Evolutionary conservation across 2,113 vertebrate species (phyloP).

Genomic region (Sturnira hondurensis): DNA sequence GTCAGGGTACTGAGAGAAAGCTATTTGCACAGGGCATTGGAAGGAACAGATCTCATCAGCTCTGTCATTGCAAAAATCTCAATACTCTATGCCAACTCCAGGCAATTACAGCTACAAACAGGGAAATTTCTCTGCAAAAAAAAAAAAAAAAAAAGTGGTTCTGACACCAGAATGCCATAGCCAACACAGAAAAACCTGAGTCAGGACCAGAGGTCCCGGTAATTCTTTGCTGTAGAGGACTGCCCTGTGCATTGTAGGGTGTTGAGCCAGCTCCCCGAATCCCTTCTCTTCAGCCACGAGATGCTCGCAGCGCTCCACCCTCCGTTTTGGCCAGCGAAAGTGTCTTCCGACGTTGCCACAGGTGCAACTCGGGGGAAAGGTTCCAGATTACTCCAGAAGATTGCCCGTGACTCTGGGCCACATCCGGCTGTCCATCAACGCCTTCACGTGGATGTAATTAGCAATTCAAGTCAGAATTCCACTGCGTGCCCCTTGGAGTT

Average conservation of each 20-base stretch:
- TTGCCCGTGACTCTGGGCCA: accelerated
- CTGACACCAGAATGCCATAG: not conserved
- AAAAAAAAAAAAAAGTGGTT: not conserved
- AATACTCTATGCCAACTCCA: not conserved
- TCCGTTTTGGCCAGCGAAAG: too few relatives aligned
- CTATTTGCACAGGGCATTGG: not conserved
- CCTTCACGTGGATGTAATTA: not conserved
- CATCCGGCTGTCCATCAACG: not conserved
- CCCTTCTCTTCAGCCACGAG: not conserved
- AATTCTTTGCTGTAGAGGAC: not conserved
- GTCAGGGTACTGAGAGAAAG: not conserved
- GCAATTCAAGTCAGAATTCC: not conserved
- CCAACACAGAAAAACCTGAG: not conserved
- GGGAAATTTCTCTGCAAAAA: not conserved
- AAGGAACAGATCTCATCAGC: not conserved
- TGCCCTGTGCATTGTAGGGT: not conserved
- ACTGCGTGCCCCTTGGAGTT: not conserved
- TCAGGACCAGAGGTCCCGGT: not conserved
- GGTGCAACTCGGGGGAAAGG: not conserved
- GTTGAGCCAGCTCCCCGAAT: not conserved
- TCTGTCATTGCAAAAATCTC: not conserved
- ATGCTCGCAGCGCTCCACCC: not conserved
- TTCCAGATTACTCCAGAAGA: accelerated
- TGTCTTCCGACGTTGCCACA: not conserved
- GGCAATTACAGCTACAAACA: not conserved